Evolutionary conservation across 2,888 invertebrate species (phyloP), one percentile per base, ranked within the genome.

Genomic region (Cepaea hortensis): DNA sequence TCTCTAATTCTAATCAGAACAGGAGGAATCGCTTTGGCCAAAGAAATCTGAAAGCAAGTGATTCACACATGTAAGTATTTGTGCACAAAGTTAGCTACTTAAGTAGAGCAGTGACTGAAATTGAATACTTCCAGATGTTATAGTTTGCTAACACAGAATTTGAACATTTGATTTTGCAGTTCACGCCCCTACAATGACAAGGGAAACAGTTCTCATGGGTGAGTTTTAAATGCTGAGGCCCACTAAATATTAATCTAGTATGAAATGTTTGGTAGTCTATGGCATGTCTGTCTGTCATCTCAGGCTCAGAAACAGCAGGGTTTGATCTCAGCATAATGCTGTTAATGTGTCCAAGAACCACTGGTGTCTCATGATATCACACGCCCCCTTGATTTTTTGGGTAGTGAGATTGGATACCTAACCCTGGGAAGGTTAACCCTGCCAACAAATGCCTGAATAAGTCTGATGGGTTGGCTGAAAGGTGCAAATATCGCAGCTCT

Each of bases 191-290:
- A 88, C 85, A 89, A 90, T 88, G 91, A 90, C 80, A 91, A 91
- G 85, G 92, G 92, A 85, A 91, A 90, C 79, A 89, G 88, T 86
- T 88, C 89, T 75, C 91, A 91, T 90, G 92, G 92, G 92, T 92
- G 88, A 87, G 91, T 88, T 70, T 48, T 85, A 70, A 46, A 46
- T 46, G 23, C 15, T 62, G 3, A 46, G 6, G 18, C 5, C 18
- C 68, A 9, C 15, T 68, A 20, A 18, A 18, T 68, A n/a, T 68
- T 15, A n/a, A 15, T 68, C n/a, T 68, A 5, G 5, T 68, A n/a
- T 9, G 55, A 55, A 55, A 9, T 55, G 6, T 9, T 55, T 55
- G 11, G 55, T 11, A 55, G 55, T 55, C 55, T 55, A 11, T 55
- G 11, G 55, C 55, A 55, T 55, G 55, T 55, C 11, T 11, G 6